Percentiles rank a stretch among this genome's conserved stretches.
Conservation (phyloP, 2,888 invertebrate genomes). For the Cryptus armator region DNA sequence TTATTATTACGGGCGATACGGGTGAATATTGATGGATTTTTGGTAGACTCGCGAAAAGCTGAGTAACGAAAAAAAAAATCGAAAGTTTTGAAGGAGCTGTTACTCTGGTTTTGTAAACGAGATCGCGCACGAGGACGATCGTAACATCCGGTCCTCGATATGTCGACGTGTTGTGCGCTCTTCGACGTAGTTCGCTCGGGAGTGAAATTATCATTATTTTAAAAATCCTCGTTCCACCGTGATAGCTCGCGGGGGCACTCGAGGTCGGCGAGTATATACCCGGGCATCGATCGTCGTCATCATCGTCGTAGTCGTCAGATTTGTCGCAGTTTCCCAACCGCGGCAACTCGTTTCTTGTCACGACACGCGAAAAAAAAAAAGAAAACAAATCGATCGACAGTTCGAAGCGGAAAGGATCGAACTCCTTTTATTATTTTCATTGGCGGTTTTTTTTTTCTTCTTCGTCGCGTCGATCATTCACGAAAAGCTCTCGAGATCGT, state of each 20-base stretch:
- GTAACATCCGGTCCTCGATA: not conserved
- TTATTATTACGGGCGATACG: no score
- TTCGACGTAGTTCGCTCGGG: not conserved
- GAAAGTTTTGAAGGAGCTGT: no score
- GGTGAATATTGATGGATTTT: no score
- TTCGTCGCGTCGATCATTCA: slow-evolving; percentile 9
- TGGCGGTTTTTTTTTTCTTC: slow-evolving; percentile 28
- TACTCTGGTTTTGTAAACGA: not conserved
- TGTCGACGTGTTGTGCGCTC: not conserved
- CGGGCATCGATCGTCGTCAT: slow-evolving; percentile 4
- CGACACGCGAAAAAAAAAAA: slow-evolving; percentile 8
- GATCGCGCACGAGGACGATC: slow-evolving; percentile 17
- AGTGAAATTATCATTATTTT: slow-evolving; percentile 43
- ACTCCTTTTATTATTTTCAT: slow-evolving; percentile 20
- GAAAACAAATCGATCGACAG: not conserved
- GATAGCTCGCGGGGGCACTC: slow-evolving; percentile 27
- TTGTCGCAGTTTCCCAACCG: slow-evolving; percentile 3
- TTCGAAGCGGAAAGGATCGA: not conserved
- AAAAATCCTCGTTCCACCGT: slow-evolving; percentile 31
- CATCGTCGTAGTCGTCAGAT: not conserved
- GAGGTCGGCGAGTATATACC: slow-evolving; percentile 46
- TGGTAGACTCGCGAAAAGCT: no score
- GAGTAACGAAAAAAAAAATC: no score
- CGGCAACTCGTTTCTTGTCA: slow-evolving; percentile 21
- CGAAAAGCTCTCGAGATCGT: slow-evolving; percentile 24